Evolutionary conservation across 2,113 vertebrate genomes (phyloP).

Genomic region (Albula goreensis): DNA sequence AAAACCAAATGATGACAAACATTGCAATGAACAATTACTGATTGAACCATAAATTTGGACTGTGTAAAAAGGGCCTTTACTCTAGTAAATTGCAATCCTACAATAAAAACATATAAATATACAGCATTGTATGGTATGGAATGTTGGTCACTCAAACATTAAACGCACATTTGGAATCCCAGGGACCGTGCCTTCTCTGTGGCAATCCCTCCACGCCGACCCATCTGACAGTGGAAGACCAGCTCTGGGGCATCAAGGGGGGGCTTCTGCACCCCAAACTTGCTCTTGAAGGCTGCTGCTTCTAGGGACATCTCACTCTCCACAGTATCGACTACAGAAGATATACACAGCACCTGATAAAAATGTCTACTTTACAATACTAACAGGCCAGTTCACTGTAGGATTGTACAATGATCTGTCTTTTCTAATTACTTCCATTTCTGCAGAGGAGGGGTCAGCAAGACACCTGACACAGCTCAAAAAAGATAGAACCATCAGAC

Average conservation of each 20-base stretch:
- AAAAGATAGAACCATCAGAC: too few species aligned
- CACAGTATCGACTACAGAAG: conserved; percentile 63
- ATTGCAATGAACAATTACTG: too few species aligned
- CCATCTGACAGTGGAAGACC: conserved; percentile 77
- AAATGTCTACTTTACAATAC: background rate
- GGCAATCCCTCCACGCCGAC: conserved; percentile 65
- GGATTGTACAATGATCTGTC: too few species aligned
- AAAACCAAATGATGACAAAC: too few species aligned
- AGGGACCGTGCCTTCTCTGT: conserved; percentile 61
- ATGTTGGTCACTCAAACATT: background rate
- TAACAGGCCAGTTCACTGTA: too few species aligned
- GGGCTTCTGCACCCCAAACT: conserved; percentile 70
- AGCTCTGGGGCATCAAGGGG: conserved; percentile 62
- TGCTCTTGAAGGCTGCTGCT: conserved; percentile 64
- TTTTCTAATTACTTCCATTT: too few species aligned
- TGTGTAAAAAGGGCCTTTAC: too few species aligned
- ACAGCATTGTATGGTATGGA: too few species aligned
- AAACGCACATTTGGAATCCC: conserved; percentile 66
- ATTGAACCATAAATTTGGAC: too few species aligned
- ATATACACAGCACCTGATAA: background rate
- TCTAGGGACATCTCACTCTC: conserved; percentile 66
- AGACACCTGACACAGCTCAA: background rate
- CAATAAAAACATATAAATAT: too few species aligned
- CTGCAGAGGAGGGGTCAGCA: background rate
- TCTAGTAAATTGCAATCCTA: too few species aligned